Conservation (phyloP, 1,140 invertebrate species). For the Lutraria rhynchaena region DNA sequence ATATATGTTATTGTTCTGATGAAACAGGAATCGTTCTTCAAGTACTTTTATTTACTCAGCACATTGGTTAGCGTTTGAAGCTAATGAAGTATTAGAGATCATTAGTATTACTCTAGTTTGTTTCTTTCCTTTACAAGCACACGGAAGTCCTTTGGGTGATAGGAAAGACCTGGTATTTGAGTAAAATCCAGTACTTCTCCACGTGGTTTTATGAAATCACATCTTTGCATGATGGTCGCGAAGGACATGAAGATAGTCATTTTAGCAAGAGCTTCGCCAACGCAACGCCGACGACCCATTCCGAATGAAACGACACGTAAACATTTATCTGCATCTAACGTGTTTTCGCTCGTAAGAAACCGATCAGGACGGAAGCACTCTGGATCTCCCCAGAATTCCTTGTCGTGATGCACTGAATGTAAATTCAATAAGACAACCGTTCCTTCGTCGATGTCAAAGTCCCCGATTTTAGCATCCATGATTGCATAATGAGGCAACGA, state of each 20-base stretch:
- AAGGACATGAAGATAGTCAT: not conserved
- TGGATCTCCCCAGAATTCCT: conserved; percentile 86
- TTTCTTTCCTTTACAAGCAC: not conserved
- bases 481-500: conserved; percentile 62
- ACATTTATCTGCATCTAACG: conserved; percentile 73
- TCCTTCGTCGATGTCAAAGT: conserved; percentile 70
- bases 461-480: conserved; percentile 68
- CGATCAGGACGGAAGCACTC: conserved; percentile 88
- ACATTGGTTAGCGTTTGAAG: too few relatives aligned
- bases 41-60: too few relatives aligned
- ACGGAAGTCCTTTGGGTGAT: conserved; percentile 5
- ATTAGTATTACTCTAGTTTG: too few relatives aligned
- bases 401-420: conserved; percentile 72
- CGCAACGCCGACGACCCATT: conserved; percentile 57
- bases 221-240: conserved; percentile 15
- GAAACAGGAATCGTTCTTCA: too few relatives aligned
- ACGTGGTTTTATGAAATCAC: not conserved
- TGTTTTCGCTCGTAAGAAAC: conserved; percentile 87
- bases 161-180: not conserved
- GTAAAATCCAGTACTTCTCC: not conserved
- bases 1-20: too few relatives aligned
- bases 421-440: conserved; percentile 74
- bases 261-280: conserved; percentile 40
- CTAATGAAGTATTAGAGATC: too few relatives aligned
- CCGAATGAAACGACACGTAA: conserved; percentile 40